phyloP scores from a whole-genome alignment of 2,113 vertebrate species.

The Trochalopteron elliotii region DNA sequence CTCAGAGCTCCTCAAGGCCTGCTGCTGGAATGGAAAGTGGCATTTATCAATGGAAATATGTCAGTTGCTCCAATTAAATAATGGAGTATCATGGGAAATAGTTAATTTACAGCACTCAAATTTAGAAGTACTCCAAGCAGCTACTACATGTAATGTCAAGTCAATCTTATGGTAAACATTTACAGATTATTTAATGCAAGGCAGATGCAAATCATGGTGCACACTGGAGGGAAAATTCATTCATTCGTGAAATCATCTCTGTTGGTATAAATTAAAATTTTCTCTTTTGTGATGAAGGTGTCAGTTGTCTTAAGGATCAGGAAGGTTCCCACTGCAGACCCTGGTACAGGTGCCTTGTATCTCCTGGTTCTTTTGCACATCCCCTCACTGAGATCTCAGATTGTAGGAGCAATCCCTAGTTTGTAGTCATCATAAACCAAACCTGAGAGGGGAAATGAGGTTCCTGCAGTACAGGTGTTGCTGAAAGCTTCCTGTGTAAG shows the following conservation, averaged over 20 bases:
- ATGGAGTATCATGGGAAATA: background rate
- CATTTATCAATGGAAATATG: background rate
- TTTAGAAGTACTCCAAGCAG: background rate
- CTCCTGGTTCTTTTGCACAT: background rate
- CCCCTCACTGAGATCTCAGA: background rate
- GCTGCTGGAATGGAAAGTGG: background rate
- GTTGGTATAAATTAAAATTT: background rate
- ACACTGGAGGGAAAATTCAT: background rate
- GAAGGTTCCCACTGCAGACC: background rate
- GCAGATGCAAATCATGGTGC: background rate
- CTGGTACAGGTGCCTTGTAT: rapidly evolving
- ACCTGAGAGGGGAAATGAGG: background rate
- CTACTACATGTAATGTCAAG: background rate
- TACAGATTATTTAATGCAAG: background rate
- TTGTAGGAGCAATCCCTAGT: background rate
- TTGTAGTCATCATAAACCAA: background rate
- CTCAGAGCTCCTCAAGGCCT: background rate
- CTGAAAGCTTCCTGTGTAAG: background rate
- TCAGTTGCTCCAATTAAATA: background rate
- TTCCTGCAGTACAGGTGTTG: background rate
- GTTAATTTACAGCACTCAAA: background rate
- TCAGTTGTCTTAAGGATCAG: background rate
- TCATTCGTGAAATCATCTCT: background rate
- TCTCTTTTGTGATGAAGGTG: background rate
- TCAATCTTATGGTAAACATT: background rate